A percentile compares a stretch with the other conserved stretches of the same genome.
Evolutionary conservation across 1,140 invertebrate genomes (phyloP).

Genomic region (Heliconius congener): DNA sequence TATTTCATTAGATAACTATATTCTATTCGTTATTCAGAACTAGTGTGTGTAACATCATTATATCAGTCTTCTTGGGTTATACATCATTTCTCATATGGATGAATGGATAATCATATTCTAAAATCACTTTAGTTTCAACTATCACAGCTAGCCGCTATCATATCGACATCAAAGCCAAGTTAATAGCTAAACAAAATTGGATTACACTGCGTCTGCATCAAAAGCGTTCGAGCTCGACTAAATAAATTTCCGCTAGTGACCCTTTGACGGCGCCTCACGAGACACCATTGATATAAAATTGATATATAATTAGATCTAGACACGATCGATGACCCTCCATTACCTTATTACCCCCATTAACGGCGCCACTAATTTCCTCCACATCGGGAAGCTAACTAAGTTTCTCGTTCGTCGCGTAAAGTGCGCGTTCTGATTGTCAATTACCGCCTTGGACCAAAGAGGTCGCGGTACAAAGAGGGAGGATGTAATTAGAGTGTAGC

Average conservation of each 20-base stretch:
- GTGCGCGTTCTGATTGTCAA: conserved; percentile 77
- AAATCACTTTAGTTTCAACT: neutral
- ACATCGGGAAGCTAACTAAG: conserved; percentile 74
- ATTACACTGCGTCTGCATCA: conserved; percentile 36
- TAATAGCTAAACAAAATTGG: conserved; percentile 38
- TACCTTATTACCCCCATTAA: conserved; percentile 77
- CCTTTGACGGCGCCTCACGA: conserved; percentile 43
- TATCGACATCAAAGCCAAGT: conserved; percentile 23
- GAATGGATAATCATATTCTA: neutral
- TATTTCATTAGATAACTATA: no score
- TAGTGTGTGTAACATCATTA: no score
- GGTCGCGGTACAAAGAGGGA: conserved; percentile 56
- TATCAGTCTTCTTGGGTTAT: no score
- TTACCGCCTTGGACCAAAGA: conserved; percentile 72
- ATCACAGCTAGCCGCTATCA: conserved; percentile 2
- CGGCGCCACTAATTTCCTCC: conserved; percentile 77
- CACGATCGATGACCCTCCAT: conserved; percentile 74
- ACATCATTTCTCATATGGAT: no score
- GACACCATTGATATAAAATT: conserved; percentile 60
- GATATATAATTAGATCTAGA: conserved; percentile 66
- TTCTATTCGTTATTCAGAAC: no score
- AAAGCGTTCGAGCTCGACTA: conserved; percentile 44
- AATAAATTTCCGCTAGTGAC: conserved; percentile 58
- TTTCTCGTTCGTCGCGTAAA: conserved; percentile 64
- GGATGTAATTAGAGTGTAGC: conserved; percentile 67